These are phyloP conservation scores for Craterocephalus amniculus DNA, from an alignment of 2,797 vertebrate species.

Conservation along the genomic window DNA sequence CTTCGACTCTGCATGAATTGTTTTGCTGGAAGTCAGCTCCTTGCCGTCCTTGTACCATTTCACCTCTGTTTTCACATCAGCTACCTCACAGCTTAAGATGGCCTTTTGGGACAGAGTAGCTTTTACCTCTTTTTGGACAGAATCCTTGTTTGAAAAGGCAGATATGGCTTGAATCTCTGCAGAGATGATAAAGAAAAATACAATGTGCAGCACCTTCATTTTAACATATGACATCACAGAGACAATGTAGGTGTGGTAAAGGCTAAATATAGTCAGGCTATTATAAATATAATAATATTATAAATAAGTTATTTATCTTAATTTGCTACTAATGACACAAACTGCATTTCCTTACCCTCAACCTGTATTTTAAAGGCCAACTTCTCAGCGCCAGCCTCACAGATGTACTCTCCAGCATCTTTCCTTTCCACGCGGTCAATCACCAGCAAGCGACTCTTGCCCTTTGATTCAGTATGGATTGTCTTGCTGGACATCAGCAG, in stretches of 20 bases:
- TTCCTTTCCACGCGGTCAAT: conserved; percentile 81
- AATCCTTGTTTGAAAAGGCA: conserved; percentile 78
- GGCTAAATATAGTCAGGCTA: neutral
- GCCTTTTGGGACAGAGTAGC: conserved; percentile 67
- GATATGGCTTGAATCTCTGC: conserved; percentile 27
- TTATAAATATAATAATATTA: no score
- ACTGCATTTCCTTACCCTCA: conserved; percentile 66
- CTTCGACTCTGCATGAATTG: conserved; percentile 72
- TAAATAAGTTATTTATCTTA: neutral
- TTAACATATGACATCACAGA: neutral
- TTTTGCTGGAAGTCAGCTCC: conserved; percentile 74
- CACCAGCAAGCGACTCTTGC: conserved; percentile 75
- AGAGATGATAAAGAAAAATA: neutral
- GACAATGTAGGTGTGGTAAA: neutral
- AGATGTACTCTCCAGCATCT: conserved; percentile 85
- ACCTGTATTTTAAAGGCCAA: conserved; percentile 79
- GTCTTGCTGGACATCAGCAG: conserved; percentile 75
- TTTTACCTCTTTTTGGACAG: conserved; percentile 78
- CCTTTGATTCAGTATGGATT: conserved; percentile 74
- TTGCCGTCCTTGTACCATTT: conserved; percentile 87
- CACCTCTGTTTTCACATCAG: conserved; percentile 80
- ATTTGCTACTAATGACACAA: neutral
- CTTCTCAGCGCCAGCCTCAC: conserved; percentile 82
- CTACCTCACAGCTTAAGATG: conserved; percentile 80
- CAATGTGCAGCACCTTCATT: neutral